Base-by-base conservation (phyloP, 1,140 invertebrate genomes). In the Tetraneura akinire region DNA sequence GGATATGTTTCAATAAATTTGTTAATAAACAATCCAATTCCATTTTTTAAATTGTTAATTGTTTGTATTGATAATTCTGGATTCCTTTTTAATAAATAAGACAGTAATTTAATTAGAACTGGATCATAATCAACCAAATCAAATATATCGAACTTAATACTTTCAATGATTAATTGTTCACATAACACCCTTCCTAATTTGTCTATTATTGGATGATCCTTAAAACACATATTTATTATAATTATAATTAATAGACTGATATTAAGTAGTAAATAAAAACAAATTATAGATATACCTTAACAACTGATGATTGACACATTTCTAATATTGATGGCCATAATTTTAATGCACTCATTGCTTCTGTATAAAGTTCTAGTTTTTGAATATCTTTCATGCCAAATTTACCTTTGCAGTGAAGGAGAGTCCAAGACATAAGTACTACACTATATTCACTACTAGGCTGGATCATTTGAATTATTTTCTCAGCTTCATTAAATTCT, bases 381-480 rank as follows among this genome's bases (percentile, higher is more conserved):
- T 78, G 74, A 11, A 26, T 26, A 78, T 47, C 26, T 60, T 78
- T 78, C 1, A 29, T 42, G 14, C 74, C 74, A 60, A 60, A 78
- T 78, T 78, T 57, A 45, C 74, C 74, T 78, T 78, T 78, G 13
- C 62, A 11, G 29, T 78, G 53, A 26, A 78, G 55, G 3, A 78
- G 13, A 4, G 74, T 45, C 74, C 74, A 78, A 47, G 55, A 55
- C 42, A 78, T 62, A 11, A 78, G 53, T 1, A 78, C 37, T 45
- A 42, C 23, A 42, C 74, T 55, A 29, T 78, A 78, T 78, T 78
- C 74, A 78, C 55, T 78, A 57, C 74, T 78, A n/a, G 32, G 55
- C 47, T 78, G 74, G 1, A 78, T 78, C 55, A 78, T 78, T 3
- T 21, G 32, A 45, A 78, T 62, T 62, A 9, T 62, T 62, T 78